Percentiles rank a stretch among this genome's conserved stretches.
Evolutionary conservation across 1,140 invertebrate genomes (phyloP).

Genomic region (Littorina saxatilis): DNA sequence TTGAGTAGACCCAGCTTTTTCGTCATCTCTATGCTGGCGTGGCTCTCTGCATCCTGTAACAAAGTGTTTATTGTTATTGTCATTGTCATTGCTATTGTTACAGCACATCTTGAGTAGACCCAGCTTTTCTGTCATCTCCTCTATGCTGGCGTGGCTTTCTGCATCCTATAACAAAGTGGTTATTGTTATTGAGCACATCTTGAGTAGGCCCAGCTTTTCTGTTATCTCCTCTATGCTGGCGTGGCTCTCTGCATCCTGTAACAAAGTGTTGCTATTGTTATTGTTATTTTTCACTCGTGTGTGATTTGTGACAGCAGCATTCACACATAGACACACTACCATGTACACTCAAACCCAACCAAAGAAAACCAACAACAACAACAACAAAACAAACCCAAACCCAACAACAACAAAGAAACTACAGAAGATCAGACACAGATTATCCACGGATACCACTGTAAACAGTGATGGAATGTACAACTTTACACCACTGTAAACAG

Average conservation of each 20-base stretch:
- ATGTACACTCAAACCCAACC: no score
- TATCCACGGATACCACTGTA: no score
- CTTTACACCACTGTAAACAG: no score
- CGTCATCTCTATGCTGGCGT: conserved; percentile 98
- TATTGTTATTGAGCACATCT: conserved; percentile 77
- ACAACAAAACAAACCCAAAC: no score
- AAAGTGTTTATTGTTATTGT: background rate
- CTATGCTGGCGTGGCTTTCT: conserved; percentile 98
- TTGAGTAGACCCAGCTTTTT: conserved; percentile 96
- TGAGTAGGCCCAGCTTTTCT: conserved; percentile 96
- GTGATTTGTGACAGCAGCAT: no score
- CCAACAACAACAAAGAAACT: no score
- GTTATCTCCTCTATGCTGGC: conserved; percentile 99
- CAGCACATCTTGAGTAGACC: conserved; percentile 89
- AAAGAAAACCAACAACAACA: no score
- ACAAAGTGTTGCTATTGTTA: background rate
- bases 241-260: conserved; percentile 96
- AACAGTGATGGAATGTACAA: no score
- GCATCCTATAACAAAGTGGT: conserved; percentile 85
- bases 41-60: conserved; percentile 95
- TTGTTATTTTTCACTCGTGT: no score
- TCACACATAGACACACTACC: no score
- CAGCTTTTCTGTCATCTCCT: conserved; percentile 98
- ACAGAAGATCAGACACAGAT: no score
- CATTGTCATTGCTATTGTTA: conserved; percentile 76